Conservation (phyloP, 2,797 vertebrate genomes). For the Apogon talboti region DNA sequence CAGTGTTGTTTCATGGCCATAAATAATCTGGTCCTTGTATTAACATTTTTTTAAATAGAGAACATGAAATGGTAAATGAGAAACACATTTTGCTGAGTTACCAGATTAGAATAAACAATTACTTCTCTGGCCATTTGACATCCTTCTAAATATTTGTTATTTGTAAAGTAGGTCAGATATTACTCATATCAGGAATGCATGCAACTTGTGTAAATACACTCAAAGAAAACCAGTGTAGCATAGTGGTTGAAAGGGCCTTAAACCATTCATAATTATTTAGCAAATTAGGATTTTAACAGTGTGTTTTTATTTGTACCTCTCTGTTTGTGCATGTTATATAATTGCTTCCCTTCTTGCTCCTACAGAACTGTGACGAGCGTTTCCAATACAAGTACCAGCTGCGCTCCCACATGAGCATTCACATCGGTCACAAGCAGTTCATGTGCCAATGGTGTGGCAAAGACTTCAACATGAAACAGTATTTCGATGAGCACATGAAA, state of each 20-base stretch:
- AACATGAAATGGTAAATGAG: slow-evolving; percentile 1
- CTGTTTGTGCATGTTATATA: slow-evolving; percentile 3
- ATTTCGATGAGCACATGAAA: slow-evolving; percentile 99
- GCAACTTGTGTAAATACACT: background rate
- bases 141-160: background rate
- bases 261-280: too few species aligned
- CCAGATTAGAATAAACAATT: slow-evolving; percentile 3
- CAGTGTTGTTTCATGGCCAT: background rate
- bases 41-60: background rate
- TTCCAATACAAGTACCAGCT: slow-evolving; percentile 90
- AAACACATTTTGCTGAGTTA: background rate
- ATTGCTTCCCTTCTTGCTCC: slow-evolving; percentile 33
- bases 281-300: too few species aligned
- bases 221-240: background rate
- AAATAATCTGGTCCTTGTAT: slow-evolving; percentile 16
- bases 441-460: slow-evolving; percentile 99
- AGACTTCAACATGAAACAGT: slow-evolving; percentile 99
- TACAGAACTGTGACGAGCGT: slow-evolving; percentile 65
- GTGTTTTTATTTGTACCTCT: background rate
- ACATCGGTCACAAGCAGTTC: slow-evolving; percentile 98
- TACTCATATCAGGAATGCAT: background rate
- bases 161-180: background rate
- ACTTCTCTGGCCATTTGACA: background rate
- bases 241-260: too few species aligned
- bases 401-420: slow-evolving; percentile 98